Evolutionary conservation across 2,113 vertebrate genomes (phyloP).

Genomic region (Halichoeres trimaculatus): DNA sequence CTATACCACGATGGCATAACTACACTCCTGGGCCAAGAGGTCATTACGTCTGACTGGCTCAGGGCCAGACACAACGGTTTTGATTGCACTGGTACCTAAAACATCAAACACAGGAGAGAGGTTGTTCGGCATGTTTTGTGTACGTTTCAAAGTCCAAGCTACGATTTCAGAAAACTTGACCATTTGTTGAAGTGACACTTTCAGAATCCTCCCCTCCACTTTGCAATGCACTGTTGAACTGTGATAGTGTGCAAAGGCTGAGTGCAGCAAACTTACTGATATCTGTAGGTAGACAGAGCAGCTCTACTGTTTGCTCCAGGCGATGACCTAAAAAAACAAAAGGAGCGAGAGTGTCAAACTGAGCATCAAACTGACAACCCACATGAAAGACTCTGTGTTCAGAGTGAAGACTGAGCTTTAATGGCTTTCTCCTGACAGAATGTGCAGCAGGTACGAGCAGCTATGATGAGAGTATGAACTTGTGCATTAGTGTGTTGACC

Average conservation of each 20-base stretch:
- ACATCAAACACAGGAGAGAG: not conserved
- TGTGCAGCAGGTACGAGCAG: conserved; percentile 9
- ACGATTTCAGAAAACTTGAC: not conserved
- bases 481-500: not conserved
- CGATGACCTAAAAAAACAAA: conserved; percentile 61
- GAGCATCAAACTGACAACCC: conserved; percentile 38
- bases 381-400: conserved; percentile 35
- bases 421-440: conserved; percentile 21
- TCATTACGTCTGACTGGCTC: conserved; percentile 9
- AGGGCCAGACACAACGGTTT: conserved; percentile 22
- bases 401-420: conserved; percentile 20
- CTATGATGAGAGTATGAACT: conserved; percentile 2
- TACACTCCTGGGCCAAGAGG: conserved; percentile 18
- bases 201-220: conserved; percentile 14
- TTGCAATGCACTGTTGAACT: conserved; percentile 1
- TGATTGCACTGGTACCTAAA: not conserved
- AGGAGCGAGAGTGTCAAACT: conserved; percentile 41
- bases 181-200: not conserved
- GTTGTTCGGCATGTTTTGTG: not conserved
- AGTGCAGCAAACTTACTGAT: conserved; percentile 51
- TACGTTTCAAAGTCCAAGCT: conserved; percentile 7
- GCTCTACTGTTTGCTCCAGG: conserved; percentile 57
- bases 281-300: conserved; percentile 52
- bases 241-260: conserved; percentile 26
- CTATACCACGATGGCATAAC: conserved; percentile 2